These are phyloP conservation scores for Bucorvus abyssinicus DNA, from an alignment of 2,797 vertebrate genomes.

Conservation along the genomic window DNA sequence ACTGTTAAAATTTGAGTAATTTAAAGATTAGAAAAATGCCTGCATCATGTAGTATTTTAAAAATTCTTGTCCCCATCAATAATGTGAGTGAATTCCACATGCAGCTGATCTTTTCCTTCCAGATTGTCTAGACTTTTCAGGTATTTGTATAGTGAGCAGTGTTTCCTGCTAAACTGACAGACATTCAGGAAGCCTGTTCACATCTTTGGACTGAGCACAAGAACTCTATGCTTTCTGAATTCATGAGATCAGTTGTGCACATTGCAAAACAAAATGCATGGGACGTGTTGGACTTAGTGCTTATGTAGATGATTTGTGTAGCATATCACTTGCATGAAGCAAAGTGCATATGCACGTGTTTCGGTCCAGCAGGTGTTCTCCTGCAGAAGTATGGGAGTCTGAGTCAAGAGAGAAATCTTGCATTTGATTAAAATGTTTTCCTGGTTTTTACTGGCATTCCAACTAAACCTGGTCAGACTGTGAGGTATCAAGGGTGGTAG, in stretches of 20 bases:
- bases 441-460: background rate
- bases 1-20: background rate
- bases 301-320: background rate
- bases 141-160: background rate
- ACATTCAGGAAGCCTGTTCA: background rate
- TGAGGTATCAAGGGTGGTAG: background rate
- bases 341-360: background rate
- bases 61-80: background rate
- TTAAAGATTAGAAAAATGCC: background rate
- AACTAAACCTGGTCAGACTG: background rate
- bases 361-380: background rate
- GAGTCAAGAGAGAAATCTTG: background rate
- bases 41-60: background rate
- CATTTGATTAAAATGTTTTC: background rate
- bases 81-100: background rate
- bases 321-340: background rate
- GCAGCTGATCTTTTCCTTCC: background rate
- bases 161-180: background rate
- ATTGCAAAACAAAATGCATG: background rate
- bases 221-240: background rate
- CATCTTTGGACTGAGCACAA: background rate
- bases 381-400: background rate
- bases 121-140: background rate
- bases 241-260: accelerated
- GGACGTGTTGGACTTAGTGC: background rate